A percentile compares a stretch with the other conserved stretches of the same genome.
phyloP scores from a whole-genome alignment of 2,888 invertebrate genomes.

The Nowickia ferox region DNA sequence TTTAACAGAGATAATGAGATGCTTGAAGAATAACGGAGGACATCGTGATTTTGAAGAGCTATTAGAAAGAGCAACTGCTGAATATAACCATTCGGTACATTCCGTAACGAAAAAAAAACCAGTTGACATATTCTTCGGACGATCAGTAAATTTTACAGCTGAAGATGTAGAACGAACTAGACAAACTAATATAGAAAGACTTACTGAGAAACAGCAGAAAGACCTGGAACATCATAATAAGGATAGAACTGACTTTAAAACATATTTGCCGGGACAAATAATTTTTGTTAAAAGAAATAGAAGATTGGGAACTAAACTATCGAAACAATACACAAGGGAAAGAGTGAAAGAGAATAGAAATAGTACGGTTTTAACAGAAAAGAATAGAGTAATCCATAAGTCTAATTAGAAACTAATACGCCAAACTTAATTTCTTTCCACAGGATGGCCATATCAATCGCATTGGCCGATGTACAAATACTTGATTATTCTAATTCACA shows the following conservation, averaged over 20 bases:
- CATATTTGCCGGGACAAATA: background rate
- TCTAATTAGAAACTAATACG: too few relatives aligned
- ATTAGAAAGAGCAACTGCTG: background rate
- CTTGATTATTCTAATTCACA: background rate
- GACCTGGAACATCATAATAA: background rate
- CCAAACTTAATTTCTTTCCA: too few relatives aligned
- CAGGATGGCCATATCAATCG: too few relatives aligned
- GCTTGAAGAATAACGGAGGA: background rate
- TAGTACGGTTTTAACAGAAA: background rate
- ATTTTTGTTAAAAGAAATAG: background rate
- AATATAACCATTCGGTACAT: slow-evolving; percentile 11
- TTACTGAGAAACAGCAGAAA: background rate
- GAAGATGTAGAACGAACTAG: background rate
- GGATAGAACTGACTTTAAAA: background rate
- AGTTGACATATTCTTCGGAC: background rate
- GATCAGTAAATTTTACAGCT: background rate
- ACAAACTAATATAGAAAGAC: background rate
- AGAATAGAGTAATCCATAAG: background rate
- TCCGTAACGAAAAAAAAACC: background rate
- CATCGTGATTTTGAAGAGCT: background rate
- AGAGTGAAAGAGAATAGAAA: background rate
- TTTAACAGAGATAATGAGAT: background rate
- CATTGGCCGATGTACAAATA: background rate
- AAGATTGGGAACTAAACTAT: background rate
- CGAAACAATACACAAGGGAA: background rate